Base-by-base conservation (phyloP, 2,888 invertebrate genomes). In the Flexamia atlantica region DNA sequence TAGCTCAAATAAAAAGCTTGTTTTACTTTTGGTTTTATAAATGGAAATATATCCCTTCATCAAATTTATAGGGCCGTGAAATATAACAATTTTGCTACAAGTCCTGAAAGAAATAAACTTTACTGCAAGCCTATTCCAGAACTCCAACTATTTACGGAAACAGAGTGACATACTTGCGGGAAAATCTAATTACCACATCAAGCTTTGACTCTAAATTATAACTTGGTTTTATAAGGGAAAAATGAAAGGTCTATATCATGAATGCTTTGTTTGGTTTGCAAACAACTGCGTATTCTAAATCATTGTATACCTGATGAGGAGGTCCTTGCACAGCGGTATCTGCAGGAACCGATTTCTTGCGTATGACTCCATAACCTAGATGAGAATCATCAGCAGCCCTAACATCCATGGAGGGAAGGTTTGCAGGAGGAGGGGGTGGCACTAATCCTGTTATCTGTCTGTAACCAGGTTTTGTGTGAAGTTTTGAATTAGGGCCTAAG, bases 211-310 rank as follows among this genome's bases (percentile, higher is more conserved):
- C n/a, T n/a, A n/a, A n/a, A n/a, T n/a, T n/a, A n/a, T n/a, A n/a
- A n/a, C n/a, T n/a, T n/a, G n/a, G n/a, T n/a, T n/a, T n/a, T n/a
- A n/a, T n/a, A n/a, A n/a, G n/a, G n/a, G n/a, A n/a, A n/a, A n/a
- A n/a, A n/a, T 53, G 14, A 53, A 23, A 53, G 46, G 7, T 23
- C 28, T 64, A 64, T 14, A 64, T 64, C 25, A 64, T 28, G 20
- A 64, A 25, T 46, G 96, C 96, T 91, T 94, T 93, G 93, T 96
- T 96, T 89, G 96, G 95, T 90, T 96, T 96, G 89, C 96, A 96
- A 84, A 97, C 95, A 88, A 96, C 92, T 85, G 96, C 96, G 91
- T 97, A 97, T 88, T 95, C 95, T 86, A 94, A 93, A 83, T 96
- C 94, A 89, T 96, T 96, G 87, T 94, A 94, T 88, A 92, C 93